phyloP scores from a whole-genome alignment of 2,888 invertebrate species.

The Drosophila neotestacea region DNA sequence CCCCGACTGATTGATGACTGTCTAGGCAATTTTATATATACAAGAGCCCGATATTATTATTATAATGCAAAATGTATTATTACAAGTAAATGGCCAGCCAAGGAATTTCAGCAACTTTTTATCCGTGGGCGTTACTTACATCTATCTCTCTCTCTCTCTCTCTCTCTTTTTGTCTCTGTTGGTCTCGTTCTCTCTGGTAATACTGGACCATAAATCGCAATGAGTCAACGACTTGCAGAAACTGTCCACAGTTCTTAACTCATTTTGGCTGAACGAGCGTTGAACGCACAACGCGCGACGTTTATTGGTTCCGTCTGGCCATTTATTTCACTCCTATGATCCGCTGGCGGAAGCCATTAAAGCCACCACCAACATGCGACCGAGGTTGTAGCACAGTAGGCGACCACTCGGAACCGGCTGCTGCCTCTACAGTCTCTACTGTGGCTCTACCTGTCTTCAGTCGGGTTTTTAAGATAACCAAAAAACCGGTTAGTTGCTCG shows the following conservation, averaged over 20 bases:
- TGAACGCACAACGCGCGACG: slow-evolving; percentile 78
- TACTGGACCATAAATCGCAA: slow-evolving; percentile 63
- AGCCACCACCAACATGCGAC: slow-evolving; percentile 82
- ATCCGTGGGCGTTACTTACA: slow-evolving; percentile 42
- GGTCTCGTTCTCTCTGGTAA: not conserved
- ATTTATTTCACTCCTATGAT: slow-evolving; percentile 84
- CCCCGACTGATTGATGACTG: slow-evolving; percentile 81
- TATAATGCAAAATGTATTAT: slow-evolving; percentile 76
- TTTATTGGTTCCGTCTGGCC: slow-evolving; percentile 85
- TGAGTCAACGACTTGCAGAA: slow-evolving; percentile 67
- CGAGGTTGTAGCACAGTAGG: slow-evolving; percentile 53
- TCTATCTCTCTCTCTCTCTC: not conserved
- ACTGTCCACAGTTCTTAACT: slow-evolving; percentile 78
- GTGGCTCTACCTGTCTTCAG: slow-evolving; percentile 55
- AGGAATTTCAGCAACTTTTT: slow-evolving; percentile 54
- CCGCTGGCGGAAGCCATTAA: slow-evolving; percentile 86
- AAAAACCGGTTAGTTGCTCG: slow-evolving; percentile 65
- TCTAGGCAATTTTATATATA: slow-evolving; percentile 69
- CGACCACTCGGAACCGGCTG: slow-evolving; percentile 59
- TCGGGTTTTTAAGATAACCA: slow-evolving; percentile 66
- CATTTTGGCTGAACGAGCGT: slow-evolving; percentile 68
- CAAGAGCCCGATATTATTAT: slow-evolving; percentile 54
- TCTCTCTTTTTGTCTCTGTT: not conserved
- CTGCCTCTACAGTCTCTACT: slow-evolving; percentile 13
- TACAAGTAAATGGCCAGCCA: slow-evolving; percentile 56